Evolutionary conservation across 2,113 vertebrate genomes (phyloP).

Genomic region (Tetrao urogallus): DNA sequence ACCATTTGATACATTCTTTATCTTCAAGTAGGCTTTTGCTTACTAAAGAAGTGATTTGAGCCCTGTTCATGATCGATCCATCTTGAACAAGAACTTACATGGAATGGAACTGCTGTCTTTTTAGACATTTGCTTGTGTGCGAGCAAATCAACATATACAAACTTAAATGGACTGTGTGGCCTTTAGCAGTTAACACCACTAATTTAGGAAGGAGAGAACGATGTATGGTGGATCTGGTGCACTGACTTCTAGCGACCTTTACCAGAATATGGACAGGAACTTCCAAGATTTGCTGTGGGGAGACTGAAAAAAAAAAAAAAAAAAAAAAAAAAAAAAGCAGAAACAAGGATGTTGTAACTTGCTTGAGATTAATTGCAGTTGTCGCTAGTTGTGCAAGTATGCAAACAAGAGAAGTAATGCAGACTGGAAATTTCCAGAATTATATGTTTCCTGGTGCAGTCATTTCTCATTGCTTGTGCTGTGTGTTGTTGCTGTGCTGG

Average conservation of each 20-base stretch:
- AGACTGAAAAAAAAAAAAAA: background rate
- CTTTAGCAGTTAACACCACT: background rate
- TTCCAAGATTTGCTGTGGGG: background rate
- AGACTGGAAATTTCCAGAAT: background rate
- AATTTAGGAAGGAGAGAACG: background rate
- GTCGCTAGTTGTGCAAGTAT: slow-evolving; percentile 15
- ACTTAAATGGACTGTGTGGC: background rate
- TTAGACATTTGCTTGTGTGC: background rate
- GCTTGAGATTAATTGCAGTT: background rate
- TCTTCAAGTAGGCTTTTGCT: background rate
- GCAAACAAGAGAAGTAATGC: background rate
- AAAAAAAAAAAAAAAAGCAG: background rate
- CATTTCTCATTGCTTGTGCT: background rate
- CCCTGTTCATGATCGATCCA: background rate
- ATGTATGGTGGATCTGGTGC: background rate
- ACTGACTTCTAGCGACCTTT: background rate
- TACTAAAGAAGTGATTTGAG: background rate
- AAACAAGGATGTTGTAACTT: background rate
- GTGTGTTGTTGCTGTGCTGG: background rate
- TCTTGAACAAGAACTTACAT: background rate
- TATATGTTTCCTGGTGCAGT: background rate
- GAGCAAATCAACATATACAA: background rate
- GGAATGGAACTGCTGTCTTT: background rate
- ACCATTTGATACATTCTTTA: background rate
- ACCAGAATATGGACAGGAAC: background rate